These are phyloP conservation scores for Oryzias curvinotus DNA, from an alignment of 2,113 vertebrate species.

Conservation along the genomic window DNA sequence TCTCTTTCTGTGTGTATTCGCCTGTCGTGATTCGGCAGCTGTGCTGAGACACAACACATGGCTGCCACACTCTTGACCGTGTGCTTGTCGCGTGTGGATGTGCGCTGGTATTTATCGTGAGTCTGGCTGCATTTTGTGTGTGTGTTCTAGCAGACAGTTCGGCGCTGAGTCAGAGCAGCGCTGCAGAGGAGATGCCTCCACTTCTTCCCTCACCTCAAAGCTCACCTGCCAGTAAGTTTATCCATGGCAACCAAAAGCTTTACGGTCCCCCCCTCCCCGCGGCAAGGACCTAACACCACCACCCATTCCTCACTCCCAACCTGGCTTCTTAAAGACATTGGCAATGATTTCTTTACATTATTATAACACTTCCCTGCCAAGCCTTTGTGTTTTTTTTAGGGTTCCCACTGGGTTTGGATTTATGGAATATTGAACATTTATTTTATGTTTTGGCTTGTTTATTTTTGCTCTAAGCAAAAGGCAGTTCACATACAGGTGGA, in stretches of 20 bases:
- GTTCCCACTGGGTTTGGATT: constrained; percentile 63
- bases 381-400: constrained; percentile 52
- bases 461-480: neutral
- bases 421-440: constrained; percentile 11
- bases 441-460: neutral
- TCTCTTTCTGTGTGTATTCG: constrained; percentile 56
- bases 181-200: constrained; percentile 77
- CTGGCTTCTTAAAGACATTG: constrained; percentile 56
- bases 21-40: constrained; percentile 43
- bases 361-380: constrained; percentile 60
- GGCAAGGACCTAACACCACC: constrained; percentile 57
- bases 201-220: constrained; percentile 77
- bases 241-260: constrained; percentile 60
- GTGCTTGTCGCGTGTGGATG: constrained; percentile 41
- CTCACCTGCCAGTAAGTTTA: constrained; percentile 79
- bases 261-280: constrained; percentile 52
- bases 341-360: constrained; percentile 53
- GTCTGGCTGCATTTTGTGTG: constrained; percentile 60
- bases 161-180: constrained; percentile 77
- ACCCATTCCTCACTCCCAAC: constrained; percentile 26
- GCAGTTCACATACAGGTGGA: neutral
- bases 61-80: constrained; percentile 58
- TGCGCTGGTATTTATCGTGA: constrained; percentile 47
- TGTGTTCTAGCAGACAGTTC: constrained; percentile 77
- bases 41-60: constrained; percentile 42